Evolutionary conservation across 2,113 vertebrate species (phyloP), one percentile per base, ranked within the genome.

Genomic region (Lampris incognitus): DNA sequence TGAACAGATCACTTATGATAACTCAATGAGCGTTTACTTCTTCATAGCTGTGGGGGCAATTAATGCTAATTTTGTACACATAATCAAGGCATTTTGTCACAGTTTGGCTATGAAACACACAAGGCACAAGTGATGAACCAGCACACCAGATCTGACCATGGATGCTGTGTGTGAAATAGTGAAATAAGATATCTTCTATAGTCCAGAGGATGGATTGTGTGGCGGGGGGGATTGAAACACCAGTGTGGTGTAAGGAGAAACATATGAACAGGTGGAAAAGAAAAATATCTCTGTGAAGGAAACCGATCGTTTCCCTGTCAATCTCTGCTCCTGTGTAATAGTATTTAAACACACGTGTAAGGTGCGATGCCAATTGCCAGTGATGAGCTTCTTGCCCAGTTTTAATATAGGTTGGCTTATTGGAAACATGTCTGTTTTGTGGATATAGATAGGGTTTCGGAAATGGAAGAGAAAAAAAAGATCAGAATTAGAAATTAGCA

Each of bases 231-330:
- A 88, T 85, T 74, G 54, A 90, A 86, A 86, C 65, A 11, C 59
- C 24, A 24, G 24, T 24, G 24, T 24, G 9, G 56, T 69, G 86
- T 81, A 82, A 88, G 71, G 46, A 78, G 80, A 87, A 77, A 83
- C 84, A 57, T 52, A 36, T 66, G 68, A 82, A 88, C 90, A 91
- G 88, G 88, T 92, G 89, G 86, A 74, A 39, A 1, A 24, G 24
- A 24, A 24, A 59, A 73, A 79, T 88, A 85, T 84, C 85, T 85
- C 78, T 72, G 50, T 1, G 3, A 63, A 13, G 37, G 57, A 82
- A 81, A 63, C 6, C 2, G 44, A 48, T 38, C 40, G 69, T 48
- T 66, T 84, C 48, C 13, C 6, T 67, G 38, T 76, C 84, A 55
- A 10, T 58, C 36, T 79, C 38, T 59, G 55, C 72, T 59, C 41